Conservation (phyloP, 1,140 invertebrate genomes). For the Lepidotrigona ventralis region DNA sequence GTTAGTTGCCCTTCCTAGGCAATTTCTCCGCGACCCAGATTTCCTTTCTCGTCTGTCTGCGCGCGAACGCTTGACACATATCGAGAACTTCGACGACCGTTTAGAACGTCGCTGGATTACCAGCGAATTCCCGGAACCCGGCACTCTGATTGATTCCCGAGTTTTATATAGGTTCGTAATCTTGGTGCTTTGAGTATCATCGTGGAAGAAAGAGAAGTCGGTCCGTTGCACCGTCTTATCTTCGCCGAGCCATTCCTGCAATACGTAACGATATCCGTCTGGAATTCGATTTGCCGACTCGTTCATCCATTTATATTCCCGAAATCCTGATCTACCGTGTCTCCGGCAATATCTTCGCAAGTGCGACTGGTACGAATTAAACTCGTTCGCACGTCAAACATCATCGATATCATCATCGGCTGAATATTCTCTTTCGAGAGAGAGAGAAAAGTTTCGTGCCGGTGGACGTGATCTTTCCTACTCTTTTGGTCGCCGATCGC, state of each 20-base stretch:
- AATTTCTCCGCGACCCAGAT: neutral
- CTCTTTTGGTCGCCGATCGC: too few relatives aligned
- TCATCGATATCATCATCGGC: constrained; percentile 5
- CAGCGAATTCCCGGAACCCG: neutral
- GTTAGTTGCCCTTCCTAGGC: neutral
- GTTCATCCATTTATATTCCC: constrained; percentile 15
- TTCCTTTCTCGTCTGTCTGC: neutral
- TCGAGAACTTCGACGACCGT: neutral
- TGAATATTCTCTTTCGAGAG: neutral
- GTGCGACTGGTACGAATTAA: neutral
- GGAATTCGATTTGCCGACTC: constrained; percentile 1
- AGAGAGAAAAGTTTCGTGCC: neutral
- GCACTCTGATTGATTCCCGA: neutral
- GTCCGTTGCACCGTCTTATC: neutral
- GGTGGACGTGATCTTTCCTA: neutral
- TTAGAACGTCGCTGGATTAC: neutral
- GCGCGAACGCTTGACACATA: neutral
- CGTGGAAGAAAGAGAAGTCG: neutral
- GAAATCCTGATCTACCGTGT: constrained; percentile 1
- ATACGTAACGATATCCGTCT: constrained; percentile 20
- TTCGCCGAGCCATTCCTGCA: neutral
- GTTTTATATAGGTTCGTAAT: neutral
- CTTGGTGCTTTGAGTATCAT: neutral
- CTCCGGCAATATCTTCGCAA: neutral
- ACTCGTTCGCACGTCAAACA: neutral